Conservation (phyloP, 2,888 invertebrate species). For the Drosophila picticornis region DNA sequence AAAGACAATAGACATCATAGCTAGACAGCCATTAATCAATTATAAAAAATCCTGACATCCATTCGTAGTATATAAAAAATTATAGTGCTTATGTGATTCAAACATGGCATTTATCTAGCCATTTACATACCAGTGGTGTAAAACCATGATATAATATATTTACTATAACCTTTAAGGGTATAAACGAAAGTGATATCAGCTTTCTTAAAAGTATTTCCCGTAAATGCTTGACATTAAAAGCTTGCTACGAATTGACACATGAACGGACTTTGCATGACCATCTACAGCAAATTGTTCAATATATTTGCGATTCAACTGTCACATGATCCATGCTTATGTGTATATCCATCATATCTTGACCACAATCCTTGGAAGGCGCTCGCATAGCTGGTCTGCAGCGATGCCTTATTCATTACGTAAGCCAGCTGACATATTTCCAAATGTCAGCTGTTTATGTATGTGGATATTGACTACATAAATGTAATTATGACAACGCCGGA, state of each 20-base stretch:
- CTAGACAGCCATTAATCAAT: neutral
- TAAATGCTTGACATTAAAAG: slow-evolving; percentile 41
- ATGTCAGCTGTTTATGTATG: slow-evolving; percentile 54
- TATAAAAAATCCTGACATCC: neutral
- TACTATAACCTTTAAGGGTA: neutral
- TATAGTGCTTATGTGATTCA: neutral
- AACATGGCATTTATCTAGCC: neutral
- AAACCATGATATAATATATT: neutral
- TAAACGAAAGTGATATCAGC: neutral
- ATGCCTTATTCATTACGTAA: slow-evolving; percentile 72
- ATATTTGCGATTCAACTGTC: slow-evolving; percentile 72
- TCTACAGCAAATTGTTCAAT: slow-evolving; percentile 73
- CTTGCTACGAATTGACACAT: slow-evolving; percentile 66
- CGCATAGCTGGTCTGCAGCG: slow-evolving; percentile 2
- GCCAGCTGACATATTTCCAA: slow-evolving; percentile 67
- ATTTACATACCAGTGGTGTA: neutral
- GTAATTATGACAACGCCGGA: slow-evolving; percentile 73
- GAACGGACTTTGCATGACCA: slow-evolving; percentile 68
- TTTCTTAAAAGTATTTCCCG: slow-evolving; percentile 7
- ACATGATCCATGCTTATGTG: slow-evolving; percentile 61
- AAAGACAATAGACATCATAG: neutral
- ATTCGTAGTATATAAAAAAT: neutral
- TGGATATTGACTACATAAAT: slow-evolving; percentile 68
- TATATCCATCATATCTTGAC: slow-evolving; percentile 68
- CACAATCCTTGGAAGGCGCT: slow-evolving; percentile 58